These are phyloP conservation scores for Naso thynnoides DNA, from an alignment of 2,797 vertebrate genomes.

Conservation along the genomic window DNA sequence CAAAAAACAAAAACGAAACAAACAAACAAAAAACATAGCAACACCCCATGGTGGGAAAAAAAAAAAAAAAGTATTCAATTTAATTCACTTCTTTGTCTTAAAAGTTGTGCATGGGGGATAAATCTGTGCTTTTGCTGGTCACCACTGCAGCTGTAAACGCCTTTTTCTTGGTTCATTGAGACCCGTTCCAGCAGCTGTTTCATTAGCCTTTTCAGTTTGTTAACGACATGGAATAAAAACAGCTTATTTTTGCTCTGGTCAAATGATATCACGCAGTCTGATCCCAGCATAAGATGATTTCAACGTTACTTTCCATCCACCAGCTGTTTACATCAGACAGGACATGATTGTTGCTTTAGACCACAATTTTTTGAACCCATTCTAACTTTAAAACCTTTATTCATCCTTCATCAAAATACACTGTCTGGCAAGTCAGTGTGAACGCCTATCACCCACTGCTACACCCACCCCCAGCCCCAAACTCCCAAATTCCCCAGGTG, in stretches of 20 bases:
- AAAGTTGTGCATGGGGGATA: not conserved
- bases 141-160: not conserved
- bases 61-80: too few species aligned
- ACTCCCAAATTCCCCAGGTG: constrained; percentile 17
- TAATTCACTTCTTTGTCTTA: not conserved
- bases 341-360: not conserved
- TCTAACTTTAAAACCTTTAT: constrained; percentile 25
- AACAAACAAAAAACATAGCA: too few species aligned
- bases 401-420: not conserved
- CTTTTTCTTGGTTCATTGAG: not conserved
- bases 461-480: constrained; percentile 3
- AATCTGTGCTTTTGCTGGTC: not conserved
- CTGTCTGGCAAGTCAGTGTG: not conserved
- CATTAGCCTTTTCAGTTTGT: not conserved
- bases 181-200: not conserved
- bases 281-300: not conserved
- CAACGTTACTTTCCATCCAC: not conserved
- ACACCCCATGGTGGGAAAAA: not conserved
- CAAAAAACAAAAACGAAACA: too few species aligned
- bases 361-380: not conserved
- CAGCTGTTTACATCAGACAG: constrained; percentile 10
- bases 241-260: not conserved
- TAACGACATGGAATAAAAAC: not conserved
- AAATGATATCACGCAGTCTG: not conserved
- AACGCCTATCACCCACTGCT: not conserved